These are phyloP conservation scores for Spizaetus ornatus DNA, from an alignment of 2,113 vertebrate species.

Conservation along the genomic window DNA sequence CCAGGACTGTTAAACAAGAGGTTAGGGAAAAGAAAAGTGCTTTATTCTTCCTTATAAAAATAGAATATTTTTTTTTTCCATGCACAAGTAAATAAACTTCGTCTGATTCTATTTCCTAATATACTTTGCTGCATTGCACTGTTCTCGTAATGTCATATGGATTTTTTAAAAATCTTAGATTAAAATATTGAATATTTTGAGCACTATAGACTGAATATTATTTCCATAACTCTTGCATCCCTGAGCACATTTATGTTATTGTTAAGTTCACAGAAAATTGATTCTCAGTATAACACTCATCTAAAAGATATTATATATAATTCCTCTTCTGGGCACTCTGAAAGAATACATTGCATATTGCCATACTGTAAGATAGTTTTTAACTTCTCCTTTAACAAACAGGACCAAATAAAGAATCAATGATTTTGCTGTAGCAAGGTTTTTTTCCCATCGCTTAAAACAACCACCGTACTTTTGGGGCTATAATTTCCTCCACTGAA, in stretches of 20 bases:
- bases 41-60: neutral
- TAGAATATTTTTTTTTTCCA: neutral
- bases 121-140: neutral
- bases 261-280: slow-evolving; percentile 18
- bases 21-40: neutral
- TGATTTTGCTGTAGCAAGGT: neutral
- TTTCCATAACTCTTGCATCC: neutral
- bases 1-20: neutral
- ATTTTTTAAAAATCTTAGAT: neutral
- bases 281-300: slow-evolving; percentile 7
- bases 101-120: neutral
- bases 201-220: neutral
- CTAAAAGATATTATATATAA: slow-evolving; percentile 6
- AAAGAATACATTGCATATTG: neutral
- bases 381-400: neutral
- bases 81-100: neutral
- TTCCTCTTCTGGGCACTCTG: neutral
- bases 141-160: neutral
- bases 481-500: neutral
- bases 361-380: neutral
- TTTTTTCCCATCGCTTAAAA: neutral
- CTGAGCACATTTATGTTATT: neutral
- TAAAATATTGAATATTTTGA: slow-evolving; percentile 1
- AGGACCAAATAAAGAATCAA: neutral
- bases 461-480: neutral